Conservation (phyloP, 2,888 invertebrate species). For the Dendrolimus pini region DNA sequence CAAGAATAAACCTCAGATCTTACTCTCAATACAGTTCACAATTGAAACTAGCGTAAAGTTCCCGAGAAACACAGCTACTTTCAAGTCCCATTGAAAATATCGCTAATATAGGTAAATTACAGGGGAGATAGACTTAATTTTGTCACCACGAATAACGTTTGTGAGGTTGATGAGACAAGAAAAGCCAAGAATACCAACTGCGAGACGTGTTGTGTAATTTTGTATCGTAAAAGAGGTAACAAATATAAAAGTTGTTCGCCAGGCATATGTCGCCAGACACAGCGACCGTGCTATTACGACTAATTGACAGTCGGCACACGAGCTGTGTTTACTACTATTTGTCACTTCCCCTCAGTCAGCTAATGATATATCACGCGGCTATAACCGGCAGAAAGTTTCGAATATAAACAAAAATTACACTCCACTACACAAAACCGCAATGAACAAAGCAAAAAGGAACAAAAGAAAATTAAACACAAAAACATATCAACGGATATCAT, state of each 20-base stretch:
- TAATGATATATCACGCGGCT: slow-evolving; percentile 53
- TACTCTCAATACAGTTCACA: too few species aligned
- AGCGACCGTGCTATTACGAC: slow-evolving; percentile 48
- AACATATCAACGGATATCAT: neutral
- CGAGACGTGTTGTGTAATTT: slow-evolving; percentile 41
- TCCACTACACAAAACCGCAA: neutral
- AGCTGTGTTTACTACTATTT: slow-evolving; percentile 56
- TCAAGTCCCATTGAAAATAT: too few species aligned
- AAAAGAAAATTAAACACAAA: slow-evolving; percentile 1
- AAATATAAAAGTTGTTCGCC: slow-evolving; percentile 52
- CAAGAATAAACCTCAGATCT: too few species aligned
- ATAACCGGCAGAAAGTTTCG: slow-evolving; percentile 36
- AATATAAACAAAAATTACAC: slow-evolving; percentile 38
- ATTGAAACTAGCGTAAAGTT: too few species aligned
- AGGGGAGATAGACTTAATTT: neutral
- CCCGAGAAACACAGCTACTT: too few species aligned
- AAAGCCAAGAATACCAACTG: neutral
- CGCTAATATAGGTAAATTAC: too few species aligned
- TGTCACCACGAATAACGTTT: neutral
- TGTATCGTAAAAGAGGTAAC: slow-evolving; percentile 56
- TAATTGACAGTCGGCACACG: slow-evolving; percentile 65
- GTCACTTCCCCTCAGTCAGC: slow-evolving; percentile 55
- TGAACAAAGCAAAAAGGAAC: neutral
- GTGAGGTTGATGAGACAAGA: neutral
- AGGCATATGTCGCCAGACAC: slow-evolving; percentile 55